Evolutionary conservation across 2,888 invertebrate species (phyloP).

Genomic region (Branchinecta sandiegonensis): DNA sequence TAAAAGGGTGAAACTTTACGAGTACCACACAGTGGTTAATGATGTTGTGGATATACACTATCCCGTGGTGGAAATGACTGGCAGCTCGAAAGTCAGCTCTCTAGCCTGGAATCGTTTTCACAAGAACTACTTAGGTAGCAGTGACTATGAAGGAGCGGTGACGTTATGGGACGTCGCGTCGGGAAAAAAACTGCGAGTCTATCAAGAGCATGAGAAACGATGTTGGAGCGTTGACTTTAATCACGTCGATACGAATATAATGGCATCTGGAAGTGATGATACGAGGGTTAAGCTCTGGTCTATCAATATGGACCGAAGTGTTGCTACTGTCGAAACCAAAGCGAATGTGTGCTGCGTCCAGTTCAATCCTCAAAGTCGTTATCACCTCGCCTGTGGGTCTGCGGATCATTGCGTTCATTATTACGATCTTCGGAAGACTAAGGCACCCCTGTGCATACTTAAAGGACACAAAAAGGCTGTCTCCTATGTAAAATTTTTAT

Average conservation of each 20-base stretch:
- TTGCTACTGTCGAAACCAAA: conserved; percentile 76
- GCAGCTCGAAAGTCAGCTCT: conserved; percentile 83
- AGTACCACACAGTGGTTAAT: conserved; percentile 66
- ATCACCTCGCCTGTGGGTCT: conserved; percentile 84
- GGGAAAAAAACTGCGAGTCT: conserved; percentile 51
- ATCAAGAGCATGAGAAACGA: conserved; percentile 81
- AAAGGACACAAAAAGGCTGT: conserved; percentile 85
- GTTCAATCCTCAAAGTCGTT: conserved; percentile 67
- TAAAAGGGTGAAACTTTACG: conserved; percentile 82
- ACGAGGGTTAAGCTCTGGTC: conserved; percentile 85
- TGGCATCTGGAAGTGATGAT: conserved; percentile 86
- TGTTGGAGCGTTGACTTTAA: conserved; percentile 96
- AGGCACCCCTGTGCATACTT: conserved; percentile 63
- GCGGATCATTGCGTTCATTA: conserved; percentile 94
- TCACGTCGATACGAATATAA: conserved; percentile 67
- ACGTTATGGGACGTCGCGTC: conserved; percentile 71
- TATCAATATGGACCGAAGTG: conserved; percentile 66
- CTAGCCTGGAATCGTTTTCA: conserved; percentile 87
- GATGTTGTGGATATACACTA: conserved; percentile 82
- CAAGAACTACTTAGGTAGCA: conserved; percentile 69
- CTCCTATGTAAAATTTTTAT: conserved; percentile 81
- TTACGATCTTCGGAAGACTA: conserved; percentile 73
- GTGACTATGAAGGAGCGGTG: conserved; percentile 87
- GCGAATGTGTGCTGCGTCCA: conserved; percentile 93
- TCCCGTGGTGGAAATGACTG: conserved; percentile 78